A percentile compares a stretch with the other conserved stretches of the same genome.
Evolutionary conservation across 2,888 invertebrate species (phyloP).

Genomic region (Cyaniris semiargus): DNA sequence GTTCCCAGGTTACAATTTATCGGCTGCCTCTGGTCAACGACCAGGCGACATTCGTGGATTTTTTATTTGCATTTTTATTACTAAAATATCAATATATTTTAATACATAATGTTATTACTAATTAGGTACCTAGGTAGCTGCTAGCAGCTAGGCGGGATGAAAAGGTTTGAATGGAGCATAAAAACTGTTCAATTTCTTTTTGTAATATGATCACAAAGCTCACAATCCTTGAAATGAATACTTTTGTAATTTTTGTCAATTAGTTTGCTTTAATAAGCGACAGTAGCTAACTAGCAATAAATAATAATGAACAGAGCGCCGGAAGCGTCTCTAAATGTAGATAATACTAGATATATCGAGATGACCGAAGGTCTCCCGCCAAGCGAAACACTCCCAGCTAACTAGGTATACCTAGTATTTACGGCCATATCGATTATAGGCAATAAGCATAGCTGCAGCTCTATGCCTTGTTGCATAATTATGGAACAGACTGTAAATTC

Average conservation of each 20-base stretch:
- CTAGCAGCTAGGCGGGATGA: too few relatives aligned
- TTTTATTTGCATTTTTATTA: background rate
- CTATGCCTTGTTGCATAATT: too few relatives aligned
- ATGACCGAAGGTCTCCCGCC: background rate
- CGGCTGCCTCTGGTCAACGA: conserved; percentile 7
- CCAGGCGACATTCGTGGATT: background rate
- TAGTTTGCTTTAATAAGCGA: background rate
- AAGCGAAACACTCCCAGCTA: background rate
- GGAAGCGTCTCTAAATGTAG: background rate
- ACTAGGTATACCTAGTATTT: background rate
- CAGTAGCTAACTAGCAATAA: background rate
- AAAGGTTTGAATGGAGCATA: too few relatives aligned
- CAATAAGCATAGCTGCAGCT: too few relatives aligned
- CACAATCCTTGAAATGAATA: background rate
- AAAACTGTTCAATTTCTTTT: too few relatives aligned
- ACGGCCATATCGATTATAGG: too few relatives aligned
- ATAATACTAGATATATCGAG: background rate
- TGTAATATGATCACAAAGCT: too few relatives aligned
- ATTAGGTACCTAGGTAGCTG: too few relatives aligned
- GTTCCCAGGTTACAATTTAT: background rate
- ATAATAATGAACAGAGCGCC: background rate
- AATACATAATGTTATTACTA: background rate
- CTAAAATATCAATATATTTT: background rate
- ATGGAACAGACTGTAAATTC: too few relatives aligned
- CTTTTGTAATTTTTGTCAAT: background rate